Conservation (phyloP, 2,888 invertebrate genomes). For the Drosophila leonis region DNA sequence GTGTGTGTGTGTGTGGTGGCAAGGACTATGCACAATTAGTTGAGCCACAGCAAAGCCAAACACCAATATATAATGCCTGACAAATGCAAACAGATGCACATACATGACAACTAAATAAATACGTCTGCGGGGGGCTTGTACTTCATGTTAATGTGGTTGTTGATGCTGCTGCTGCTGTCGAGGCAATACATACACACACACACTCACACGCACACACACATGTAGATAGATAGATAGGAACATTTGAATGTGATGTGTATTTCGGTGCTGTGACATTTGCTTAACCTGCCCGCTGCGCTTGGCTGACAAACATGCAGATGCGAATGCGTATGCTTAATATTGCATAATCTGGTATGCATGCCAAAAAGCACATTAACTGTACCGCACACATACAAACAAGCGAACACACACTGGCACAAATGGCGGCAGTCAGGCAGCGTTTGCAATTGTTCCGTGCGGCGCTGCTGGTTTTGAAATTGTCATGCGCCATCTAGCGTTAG, state of each 20-base stretch:
- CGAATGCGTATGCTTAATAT: constrained; percentile 73
- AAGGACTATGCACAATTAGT: constrained; percentile 66
- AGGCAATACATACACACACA: background rate
- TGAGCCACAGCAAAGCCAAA: constrained; percentile 72
- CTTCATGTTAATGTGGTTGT: constrained; percentile 47
- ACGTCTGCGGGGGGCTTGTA: constrained; percentile 6
- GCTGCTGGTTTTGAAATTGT: constrained; percentile 65
- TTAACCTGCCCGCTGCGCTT: constrained; percentile 55
- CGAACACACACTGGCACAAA: background rate
- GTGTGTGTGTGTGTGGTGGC: background rate
- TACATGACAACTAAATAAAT: constrained; percentile 59
- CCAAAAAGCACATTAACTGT: constrained; percentile 74
- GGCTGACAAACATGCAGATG: constrained; percentile 54
- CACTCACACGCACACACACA: background rate
- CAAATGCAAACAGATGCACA: constrained; percentile 57
- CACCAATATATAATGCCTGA: constrained; percentile 64
- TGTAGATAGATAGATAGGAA: background rate
- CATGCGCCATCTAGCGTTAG: constrained; percentile 70
- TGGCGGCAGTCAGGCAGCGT: constrained; percentile 14
- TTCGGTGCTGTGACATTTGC: constrained; percentile 69
- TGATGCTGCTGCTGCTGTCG: constrained; percentile 32
- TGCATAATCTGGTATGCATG: constrained; percentile 75
- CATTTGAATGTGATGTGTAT: constrained; percentile 58
- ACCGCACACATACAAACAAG: constrained; percentile 32
- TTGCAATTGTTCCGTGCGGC: constrained; percentile 46